Evolutionary conservation across 2,797 vertebrate genomes (phyloP), one percentile per base, ranked within the genome.

Genomic region (Ptychobarbus kaznakovi): DNA sequence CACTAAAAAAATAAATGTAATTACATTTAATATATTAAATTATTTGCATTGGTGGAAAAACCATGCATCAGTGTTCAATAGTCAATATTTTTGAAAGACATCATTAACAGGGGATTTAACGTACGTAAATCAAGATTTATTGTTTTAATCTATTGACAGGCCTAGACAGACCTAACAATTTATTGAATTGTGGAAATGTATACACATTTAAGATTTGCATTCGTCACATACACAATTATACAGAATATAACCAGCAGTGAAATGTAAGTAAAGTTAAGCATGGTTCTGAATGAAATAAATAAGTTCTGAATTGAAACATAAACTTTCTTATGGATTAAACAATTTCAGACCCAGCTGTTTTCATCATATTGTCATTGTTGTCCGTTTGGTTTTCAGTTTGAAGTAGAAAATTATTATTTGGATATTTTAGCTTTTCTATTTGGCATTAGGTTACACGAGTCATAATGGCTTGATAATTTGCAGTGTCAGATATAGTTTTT

Each of bases 361-460:
- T 83, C 5, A 6, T 66, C 32, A n/a, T 15, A 15, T 53, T 25
- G 10, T 61, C 80, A 44, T 46, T 83, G 44, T 83, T 58, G 16
- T 38, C 22, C 1, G 0, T 40, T 82, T 61, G 66, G 32, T 53
- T 58, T 28, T 10, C 22, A 58, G 53, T 46, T 76, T 65, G 15
- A 76, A 76, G 16, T 38, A 46, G 15, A 78, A 49, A 40, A 18
- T 28, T 4, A 13, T 12, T 25, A 25, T 61, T 61, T 25, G 58
- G n/a, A 12, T 63, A 20, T 22, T 56, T 56, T 56, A 46, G 40
- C 56, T 74, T 82, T 65, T 82, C 56, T 63, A 15, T 74, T 74
- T 82, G 81, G 40, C 81, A 74, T 49, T 35, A 35, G 20, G 63
- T 82, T 82, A 82, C 81, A 65, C 28, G 25, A 74, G 16, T 82